Percentiles rank a stretch among this genome's conserved stretches.
Conservation (phyloP, 2,113 vertebrate species). For the Grallaria varia region DNA sequence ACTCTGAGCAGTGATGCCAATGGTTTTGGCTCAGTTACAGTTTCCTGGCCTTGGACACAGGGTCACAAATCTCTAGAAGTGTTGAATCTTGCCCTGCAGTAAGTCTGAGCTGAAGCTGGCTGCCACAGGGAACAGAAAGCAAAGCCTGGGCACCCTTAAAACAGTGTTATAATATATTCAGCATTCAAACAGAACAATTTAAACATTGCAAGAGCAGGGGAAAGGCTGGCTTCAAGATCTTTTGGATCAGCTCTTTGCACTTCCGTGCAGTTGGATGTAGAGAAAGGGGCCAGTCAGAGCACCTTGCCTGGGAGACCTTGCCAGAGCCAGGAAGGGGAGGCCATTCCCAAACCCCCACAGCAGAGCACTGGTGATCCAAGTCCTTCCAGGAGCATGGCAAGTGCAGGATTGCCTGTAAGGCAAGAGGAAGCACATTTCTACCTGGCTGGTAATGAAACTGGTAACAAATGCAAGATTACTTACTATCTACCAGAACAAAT, state of each 20-base stretch:
- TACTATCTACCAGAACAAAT: neutral
- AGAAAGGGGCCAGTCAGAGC: neutral
- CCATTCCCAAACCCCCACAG: neutral
- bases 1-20: slow-evolving; percentile 27
- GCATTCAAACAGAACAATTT: neutral
- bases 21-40: slow-evolving; percentile 11
- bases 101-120: neutral
- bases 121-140: neutral
- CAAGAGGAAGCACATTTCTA: neutral
- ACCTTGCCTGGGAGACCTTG: neutral
- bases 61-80: slow-evolving; percentile 4
- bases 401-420: neutral
- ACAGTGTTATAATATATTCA: neutral
- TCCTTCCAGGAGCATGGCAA: neutral
- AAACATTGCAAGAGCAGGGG: neutral
- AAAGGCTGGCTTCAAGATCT: neutral
- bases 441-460: neutral
- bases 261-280: neutral
- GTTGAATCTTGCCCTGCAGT: neutral
- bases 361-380: fast-evolving
- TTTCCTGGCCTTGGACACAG: slow-evolving; percentile 7
- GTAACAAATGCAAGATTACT: neutral
- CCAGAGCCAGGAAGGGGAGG: neutral
- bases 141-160: neutral
- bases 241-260: neutral